A percentile compares a stretch with the other conserved stretches of the same genome.
These are phyloP conservation scores for Drosophila peninsularis DNA, from an alignment of 2,888 invertebrate genomes.

Conservation along the genomic window DNA sequence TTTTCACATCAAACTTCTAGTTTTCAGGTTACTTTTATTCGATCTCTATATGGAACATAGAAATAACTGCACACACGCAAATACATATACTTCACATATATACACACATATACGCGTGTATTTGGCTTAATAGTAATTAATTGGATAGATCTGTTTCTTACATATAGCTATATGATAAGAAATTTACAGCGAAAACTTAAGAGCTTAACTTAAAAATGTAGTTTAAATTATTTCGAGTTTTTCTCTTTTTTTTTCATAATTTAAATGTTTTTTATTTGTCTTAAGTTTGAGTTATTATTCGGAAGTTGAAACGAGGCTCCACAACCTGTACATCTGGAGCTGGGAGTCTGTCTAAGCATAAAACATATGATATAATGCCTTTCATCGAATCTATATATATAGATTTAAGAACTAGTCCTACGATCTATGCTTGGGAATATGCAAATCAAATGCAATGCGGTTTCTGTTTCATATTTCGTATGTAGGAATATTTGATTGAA, in stretches of 20 bases:
- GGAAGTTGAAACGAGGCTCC: conserved; percentile 49
- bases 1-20: conserved; percentile 52
- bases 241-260: conserved; percentile 35
- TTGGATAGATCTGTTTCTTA: conserved; percentile 50
- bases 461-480: conserved; percentile 26
- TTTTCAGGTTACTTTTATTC: conserved; percentile 32
- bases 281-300: conserved; percentile 49
- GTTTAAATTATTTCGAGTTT: conserved; percentile 9
- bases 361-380: conserved; percentile 52
- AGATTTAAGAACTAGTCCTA: conserved; percentile 41
- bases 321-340: conserved; percentile 19
- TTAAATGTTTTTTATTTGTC: conserved; percentile 40
- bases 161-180: conserved; percentile 38
- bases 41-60: conserved; percentile 54
- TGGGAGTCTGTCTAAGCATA: conserved; percentile 35
- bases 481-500: conserved; percentile 61
- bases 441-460: conserved; percentile 59
- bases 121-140: conserved; percentile 33
- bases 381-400: conserved; percentile 39
- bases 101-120: conserved; percentile 37
- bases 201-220: conserved; percentile 25
- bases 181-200: conserved; percentile 54
- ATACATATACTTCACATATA: conserved; percentile 15
- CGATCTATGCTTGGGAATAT: conserved; percentile 59
- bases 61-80: conserved; percentile 20